Conservation (phyloP, 2,113 vertebrate species). For the Scomber scombrus region DNA sequence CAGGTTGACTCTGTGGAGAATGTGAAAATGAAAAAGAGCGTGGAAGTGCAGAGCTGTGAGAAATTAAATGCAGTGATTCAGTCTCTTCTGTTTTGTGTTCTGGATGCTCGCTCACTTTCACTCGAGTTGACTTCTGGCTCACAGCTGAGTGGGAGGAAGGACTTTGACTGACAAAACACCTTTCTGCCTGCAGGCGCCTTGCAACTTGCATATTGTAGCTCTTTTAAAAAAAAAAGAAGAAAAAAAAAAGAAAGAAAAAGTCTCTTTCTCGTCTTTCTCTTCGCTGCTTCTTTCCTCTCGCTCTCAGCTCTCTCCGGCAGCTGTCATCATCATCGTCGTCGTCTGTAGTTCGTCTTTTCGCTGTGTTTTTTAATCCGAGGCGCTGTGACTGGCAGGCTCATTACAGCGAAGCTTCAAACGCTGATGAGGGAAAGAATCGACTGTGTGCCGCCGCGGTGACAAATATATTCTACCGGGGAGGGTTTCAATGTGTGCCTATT, state of each 20-base stretch:
- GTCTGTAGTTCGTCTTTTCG: no score
- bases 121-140: neutral
- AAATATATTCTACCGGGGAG: conserved; percentile 16
- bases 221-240: conserved; percentile 6
- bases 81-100: neutral
- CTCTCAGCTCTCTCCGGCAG: neutral
- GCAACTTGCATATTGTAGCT: neutral
- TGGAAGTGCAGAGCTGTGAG: no score
- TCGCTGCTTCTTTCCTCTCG: no score
- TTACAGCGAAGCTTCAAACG: conserved; percentile 12
- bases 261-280: neutral
- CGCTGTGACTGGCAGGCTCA: conserved; percentile 48
- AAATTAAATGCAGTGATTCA: no score
- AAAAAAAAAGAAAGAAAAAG: neutral
- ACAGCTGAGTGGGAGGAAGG: conserved; percentile 1
- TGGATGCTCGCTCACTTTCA: neutral
- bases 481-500: neutral
- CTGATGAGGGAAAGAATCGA: conserved; percentile 18
- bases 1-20: no score
- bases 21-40: no score
- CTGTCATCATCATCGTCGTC: neutral
- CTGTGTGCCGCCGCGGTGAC: neutral
- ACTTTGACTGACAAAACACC: neutral
- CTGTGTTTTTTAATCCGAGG: conserved; percentile 43
- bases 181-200: neutral